Conservation (phyloP, 1,140 invertebrate genomes). For the Conus betulinus region DNA sequence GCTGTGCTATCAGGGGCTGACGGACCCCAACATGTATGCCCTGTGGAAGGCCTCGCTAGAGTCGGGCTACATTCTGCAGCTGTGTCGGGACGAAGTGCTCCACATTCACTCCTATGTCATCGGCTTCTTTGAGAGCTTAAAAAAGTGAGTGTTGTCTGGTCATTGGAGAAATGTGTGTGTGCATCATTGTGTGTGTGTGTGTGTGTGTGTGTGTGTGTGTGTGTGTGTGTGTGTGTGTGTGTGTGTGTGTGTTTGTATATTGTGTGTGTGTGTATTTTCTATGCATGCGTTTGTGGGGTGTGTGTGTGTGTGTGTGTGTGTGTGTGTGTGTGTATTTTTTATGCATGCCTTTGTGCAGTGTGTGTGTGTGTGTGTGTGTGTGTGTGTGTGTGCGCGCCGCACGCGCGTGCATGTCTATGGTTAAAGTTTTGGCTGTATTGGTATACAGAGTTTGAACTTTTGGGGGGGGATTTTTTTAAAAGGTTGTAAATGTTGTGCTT, state of each 20-base stretch:
- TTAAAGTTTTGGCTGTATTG: too few species aligned
- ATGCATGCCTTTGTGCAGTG: not conserved
- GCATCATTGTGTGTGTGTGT: not conserved
- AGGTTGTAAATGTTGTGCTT: too few species aligned
- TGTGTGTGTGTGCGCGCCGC: too few species aligned
- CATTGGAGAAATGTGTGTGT: constrained; percentile 39
- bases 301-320: not conserved
- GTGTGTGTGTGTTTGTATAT: not conserved
- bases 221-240: not conserved
- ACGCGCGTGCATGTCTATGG: not conserved
- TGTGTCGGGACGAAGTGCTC: constrained; percentile 98
- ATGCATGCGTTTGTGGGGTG: not conserved
- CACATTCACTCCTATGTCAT: constrained; percentile 96
- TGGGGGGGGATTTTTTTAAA: too few species aligned
- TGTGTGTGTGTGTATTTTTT: not conserved
- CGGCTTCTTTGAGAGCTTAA: constrained; percentile 94
- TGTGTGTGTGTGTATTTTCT: not conserved
- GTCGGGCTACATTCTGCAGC: constrained; percentile 93
- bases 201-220: not conserved
- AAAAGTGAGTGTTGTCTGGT: constrained; percentile 80
- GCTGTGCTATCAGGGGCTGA: constrained; percentile 90
- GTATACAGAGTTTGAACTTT: too few species aligned
- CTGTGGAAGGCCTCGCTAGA: constrained; percentile 94
- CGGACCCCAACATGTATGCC: constrained; percentile 79
- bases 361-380: too few species aligned